These are phyloP conservation scores for Nannoperca obscura DNA, from an alignment of 2,797 vertebrate genomes.

Conservation along the genomic window DNA sequence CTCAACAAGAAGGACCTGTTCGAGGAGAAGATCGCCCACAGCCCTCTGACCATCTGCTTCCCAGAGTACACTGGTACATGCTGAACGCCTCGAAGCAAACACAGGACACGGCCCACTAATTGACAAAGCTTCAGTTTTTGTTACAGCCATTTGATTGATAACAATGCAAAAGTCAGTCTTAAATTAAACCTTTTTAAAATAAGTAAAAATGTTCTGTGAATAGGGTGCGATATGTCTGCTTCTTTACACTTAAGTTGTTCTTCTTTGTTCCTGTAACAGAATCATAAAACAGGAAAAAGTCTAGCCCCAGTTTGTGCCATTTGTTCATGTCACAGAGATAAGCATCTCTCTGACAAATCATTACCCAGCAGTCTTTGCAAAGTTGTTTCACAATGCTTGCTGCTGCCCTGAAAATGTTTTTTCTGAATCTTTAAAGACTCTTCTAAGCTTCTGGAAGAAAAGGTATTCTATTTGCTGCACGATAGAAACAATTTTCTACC, in stretches of 20 bases:
- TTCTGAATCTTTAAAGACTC: neutral
- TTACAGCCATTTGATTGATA: neutral
- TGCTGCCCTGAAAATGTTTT: neutral
- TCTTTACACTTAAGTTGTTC: neutral
- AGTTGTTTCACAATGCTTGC: neutral
- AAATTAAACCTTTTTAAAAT: neutral
- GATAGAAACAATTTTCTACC: neutral
- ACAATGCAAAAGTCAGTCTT: neutral
- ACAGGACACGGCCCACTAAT: neutral
- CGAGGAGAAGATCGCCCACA: conserved; percentile 96
- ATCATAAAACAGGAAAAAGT: neutral
- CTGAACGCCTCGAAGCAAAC: neutral
- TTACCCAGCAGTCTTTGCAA: neutral
- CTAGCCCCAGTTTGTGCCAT: neutral
- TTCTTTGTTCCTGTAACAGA: conserved; percentile 3
- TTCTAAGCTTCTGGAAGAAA: neutral
- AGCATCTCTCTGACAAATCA: conserved; percentile 2
- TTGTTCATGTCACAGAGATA: neutral
- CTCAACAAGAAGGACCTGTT: conserved; percentile 99
- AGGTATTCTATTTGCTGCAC: neutral
- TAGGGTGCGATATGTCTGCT: neutral
- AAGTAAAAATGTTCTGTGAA: neutral
- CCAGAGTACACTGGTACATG: conserved; percentile 93
- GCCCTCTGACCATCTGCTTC: conserved; percentile 97
- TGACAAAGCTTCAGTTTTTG: neutral